Conservation (phyloP, 2,797 vertebrate genomes). For the Gobionotothen gibberifrons region DNA sequence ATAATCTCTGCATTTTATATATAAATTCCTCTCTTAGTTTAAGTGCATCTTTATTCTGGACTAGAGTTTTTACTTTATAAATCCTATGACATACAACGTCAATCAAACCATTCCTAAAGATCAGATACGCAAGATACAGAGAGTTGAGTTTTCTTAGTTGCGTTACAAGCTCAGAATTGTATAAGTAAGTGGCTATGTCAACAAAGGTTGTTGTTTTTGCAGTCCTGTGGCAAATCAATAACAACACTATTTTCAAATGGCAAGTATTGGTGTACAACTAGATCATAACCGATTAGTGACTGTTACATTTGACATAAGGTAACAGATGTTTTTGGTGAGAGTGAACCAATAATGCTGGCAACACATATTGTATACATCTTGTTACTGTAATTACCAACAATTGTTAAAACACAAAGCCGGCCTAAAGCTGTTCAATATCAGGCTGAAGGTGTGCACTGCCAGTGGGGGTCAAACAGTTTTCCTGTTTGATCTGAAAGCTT, state of each 20-base stretch:
- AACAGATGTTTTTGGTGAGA: neutral
- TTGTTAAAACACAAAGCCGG: conserved; percentile 15
- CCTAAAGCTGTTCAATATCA: neutral
- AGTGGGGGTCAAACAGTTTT: conserved; percentile 10
- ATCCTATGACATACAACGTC: conserved; percentile 4
- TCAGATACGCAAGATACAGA: neutral
- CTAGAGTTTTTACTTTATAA: neutral
- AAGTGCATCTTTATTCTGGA: conserved; percentile 7
- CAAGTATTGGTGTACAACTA: conserved; percentile 20
- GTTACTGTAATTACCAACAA: conserved; percentile 1
- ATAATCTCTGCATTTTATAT: conserved; percentile 24
- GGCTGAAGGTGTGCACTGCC: neutral
- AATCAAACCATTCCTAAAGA: conserved; percentile 10
- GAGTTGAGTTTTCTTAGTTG: neutral
- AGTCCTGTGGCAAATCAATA: conserved; percentile 23
- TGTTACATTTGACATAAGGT: neutral
- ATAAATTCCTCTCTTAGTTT: neutral
- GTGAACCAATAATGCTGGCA: neutral
- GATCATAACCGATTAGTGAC: neutral
- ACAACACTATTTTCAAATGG: neutral
- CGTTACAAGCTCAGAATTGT: neutral
- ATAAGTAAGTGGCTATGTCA: neutral
- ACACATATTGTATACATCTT: conserved; percentile 6
- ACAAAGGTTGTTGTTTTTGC: neutral
- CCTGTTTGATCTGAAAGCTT: conserved; percentile 2